These are phyloP conservation scores for Papilio protenor DNA, from an alignment of 2,888 invertebrate species.

Conservation along the genomic window DNA sequence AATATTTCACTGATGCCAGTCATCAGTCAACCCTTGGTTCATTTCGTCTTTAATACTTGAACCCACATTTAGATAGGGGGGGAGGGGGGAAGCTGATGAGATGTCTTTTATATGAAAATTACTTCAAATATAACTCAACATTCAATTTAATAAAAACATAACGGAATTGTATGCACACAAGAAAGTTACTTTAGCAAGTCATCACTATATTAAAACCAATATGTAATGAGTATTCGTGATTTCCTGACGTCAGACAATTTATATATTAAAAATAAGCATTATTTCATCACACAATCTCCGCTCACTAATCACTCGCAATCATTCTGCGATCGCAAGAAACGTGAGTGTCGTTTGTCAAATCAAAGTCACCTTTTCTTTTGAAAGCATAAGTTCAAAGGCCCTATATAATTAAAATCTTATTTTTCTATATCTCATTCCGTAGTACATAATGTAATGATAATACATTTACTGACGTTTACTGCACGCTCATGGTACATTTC, in stretches of 20 bases:
- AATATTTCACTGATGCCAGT: no score
- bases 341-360: not conserved
- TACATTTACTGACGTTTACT: no score
- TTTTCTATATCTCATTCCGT: no score
- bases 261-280: not conserved
- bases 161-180: not conserved
- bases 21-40: no score
- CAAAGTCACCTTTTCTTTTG: not conserved
- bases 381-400: not conserved
- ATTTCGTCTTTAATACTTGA: no score
- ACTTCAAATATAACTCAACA: not conserved
- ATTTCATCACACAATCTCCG: not conserved
- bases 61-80: no score
- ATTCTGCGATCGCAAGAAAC: not conserved
- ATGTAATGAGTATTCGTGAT: not conserved
- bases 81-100: no score
- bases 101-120: no score
- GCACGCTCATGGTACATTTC: no score
- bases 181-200: not conserved
- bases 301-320: not conserved
- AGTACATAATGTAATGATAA: no score
- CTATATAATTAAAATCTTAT: no score
- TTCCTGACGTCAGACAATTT: not conserved
- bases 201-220: not conserved
- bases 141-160: not conserved